Conservation (phyloP, 2,888 invertebrate species). For the Lathronympha strigana region DNA sequence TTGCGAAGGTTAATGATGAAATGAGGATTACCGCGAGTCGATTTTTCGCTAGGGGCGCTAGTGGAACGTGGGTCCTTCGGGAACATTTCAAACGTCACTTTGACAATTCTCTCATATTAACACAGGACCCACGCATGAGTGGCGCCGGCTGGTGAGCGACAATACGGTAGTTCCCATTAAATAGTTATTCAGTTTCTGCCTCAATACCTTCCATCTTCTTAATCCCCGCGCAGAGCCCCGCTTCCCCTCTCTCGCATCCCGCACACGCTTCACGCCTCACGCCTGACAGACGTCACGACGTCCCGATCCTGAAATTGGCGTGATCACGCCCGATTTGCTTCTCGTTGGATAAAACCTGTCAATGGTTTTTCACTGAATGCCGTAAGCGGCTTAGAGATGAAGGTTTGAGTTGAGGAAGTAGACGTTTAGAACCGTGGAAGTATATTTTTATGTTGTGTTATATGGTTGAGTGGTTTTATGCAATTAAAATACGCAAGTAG, state of each 20-base stretch:
- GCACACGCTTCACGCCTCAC: background rate
- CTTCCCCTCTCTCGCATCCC: background rate
- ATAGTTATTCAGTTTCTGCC: too few relatives aligned
- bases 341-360: slow-evolving; percentile 10
- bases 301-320: slow-evolving; percentile 10
- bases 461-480: background rate
- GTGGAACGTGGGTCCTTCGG: too few relatives aligned
- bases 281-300: background rate
- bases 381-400: slow-evolving; percentile 5
- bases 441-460: background rate
- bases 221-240: background rate
- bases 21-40: too few relatives aligned
- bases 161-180: too few relatives aligned
- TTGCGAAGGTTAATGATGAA: too few relatives aligned
- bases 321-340: slow-evolving; percentile 14
- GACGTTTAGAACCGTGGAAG: background rate
- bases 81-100: too few relatives aligned
- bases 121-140: too few relatives aligned
- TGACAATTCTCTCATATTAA: too few relatives aligned
- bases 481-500: too few relatives aligned
- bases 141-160: too few relatives aligned
- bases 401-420: background rate
- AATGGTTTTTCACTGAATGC: slow-evolving; percentile 10
- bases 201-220: too few relatives aligned
- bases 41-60: too few relatives aligned